Conservation (phyloP, 2,797 vertebrate species). For the Pogoniulus pusillus region DNA sequence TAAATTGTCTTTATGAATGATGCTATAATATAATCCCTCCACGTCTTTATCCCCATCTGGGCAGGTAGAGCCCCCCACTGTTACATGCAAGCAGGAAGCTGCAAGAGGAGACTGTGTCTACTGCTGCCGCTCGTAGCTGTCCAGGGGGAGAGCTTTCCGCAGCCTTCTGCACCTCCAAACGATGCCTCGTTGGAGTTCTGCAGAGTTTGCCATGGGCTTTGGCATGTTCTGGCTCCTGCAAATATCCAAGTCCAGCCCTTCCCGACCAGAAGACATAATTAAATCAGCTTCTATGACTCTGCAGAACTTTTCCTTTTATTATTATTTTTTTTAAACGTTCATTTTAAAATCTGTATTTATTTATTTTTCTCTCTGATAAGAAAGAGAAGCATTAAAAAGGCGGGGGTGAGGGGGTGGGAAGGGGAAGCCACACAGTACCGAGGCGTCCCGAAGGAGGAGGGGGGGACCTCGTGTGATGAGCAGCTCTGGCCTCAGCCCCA, state of each 20-base stretch:
- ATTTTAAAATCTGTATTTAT: background rate
- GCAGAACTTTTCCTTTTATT: accelerated
- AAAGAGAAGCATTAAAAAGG: background rate
- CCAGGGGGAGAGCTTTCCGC: background rate
- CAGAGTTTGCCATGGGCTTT: background rate
- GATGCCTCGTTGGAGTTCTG: accelerated
- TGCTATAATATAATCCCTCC: background rate
- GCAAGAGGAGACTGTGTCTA: background rate
- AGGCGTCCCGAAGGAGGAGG: background rate
- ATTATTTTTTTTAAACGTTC: no score
- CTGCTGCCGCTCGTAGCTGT: accelerated
- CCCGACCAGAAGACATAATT: accelerated
- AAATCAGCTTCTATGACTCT: no score
- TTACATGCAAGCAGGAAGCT: background rate
- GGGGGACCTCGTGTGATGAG: background rate
- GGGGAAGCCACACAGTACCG: background rate
- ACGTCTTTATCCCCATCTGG: background rate
- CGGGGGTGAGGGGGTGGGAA: background rate
- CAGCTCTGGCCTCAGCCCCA: slow-evolving; percentile 72
- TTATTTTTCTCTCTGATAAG: background rate
- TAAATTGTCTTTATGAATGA: background rate
- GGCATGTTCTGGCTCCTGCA: background rate
- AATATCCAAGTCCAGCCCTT: background rate
- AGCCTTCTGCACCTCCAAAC: background rate
- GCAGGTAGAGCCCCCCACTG: background rate